phyloP scores from a whole-genome alignment of 1,140 invertebrate genomes.

The Apis mellifera region DNA sequence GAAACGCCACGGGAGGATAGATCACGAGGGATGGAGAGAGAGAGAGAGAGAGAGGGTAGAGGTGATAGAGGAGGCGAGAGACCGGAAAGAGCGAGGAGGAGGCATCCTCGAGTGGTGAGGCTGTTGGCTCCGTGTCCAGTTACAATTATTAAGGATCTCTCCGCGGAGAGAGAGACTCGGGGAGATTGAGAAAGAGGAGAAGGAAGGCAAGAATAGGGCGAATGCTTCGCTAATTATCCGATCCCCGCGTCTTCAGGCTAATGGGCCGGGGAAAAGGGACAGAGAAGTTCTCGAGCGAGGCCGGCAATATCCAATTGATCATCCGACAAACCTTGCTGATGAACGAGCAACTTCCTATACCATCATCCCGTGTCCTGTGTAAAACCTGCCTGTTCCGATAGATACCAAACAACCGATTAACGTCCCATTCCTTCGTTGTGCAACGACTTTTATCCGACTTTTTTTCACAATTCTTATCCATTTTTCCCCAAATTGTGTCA shows the following conservation, averaged over 20 bases:
- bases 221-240: conserved; percentile 78
- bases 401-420: conserved; percentile 1
- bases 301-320: conserved; percentile 77
- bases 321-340: conserved; percentile 74
- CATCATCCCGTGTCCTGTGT: conserved; percentile 42
- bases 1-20: not conserved
- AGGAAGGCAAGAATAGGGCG: conserved; percentile 71
- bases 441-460: no score
- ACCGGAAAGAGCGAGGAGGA: conserved; percentile 24
- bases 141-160: conserved; percentile 82
- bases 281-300: conserved; percentile 52
- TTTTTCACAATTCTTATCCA: no score
- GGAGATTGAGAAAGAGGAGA: conserved; percentile 57
- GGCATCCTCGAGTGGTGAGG: conserved; percentile 71
- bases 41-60: not conserved
- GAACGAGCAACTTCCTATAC: conserved; percentile 72
- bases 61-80: not conserved
- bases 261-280: conserved; percentile 66
- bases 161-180: conserved; percentile 7
- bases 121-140: conserved; percentile 81
- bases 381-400: conserved; percentile 46
- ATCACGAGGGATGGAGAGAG: not conserved
- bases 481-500: no score
- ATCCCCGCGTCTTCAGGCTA: conserved; percentile 75
- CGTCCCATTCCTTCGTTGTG: not conserved